These are phyloP conservation scores for Alectoris magna DNA, from an alignment of 2,797 vertebrate genomes.

Conservation along the genomic window DNA sequence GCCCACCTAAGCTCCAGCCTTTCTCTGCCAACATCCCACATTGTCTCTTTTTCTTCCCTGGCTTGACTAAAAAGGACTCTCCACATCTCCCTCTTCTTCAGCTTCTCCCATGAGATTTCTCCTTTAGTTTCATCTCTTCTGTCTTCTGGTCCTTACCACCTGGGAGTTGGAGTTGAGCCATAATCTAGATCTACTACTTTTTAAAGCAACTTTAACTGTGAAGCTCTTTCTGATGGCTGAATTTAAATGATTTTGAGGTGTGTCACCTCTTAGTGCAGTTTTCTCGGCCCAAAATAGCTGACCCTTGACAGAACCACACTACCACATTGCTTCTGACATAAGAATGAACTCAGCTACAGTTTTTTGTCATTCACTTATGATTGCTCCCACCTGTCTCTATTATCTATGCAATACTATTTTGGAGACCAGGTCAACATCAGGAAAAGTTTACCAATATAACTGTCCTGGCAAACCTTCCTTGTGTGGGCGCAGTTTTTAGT, in stretches of 20 bases:
- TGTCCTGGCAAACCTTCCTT: background rate
- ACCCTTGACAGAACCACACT: constrained; percentile 34
- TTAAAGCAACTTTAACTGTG: background rate
- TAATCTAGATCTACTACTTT: background rate
- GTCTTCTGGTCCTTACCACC: constrained; percentile 5
- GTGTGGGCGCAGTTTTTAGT: constrained; percentile 34
- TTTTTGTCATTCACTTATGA: constrained; percentile 29
- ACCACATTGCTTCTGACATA: constrained; percentile 23
- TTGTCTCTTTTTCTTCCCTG: constrained; percentile 5
- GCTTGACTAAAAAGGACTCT: background rate
- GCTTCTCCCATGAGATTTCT: background rate
- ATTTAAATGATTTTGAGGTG: background rate
- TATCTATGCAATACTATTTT: constrained; percentile 55
- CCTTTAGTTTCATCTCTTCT: constrained; percentile 27
- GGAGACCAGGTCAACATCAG: constrained; percentile 43
- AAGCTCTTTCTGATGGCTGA: constrained; percentile 13
- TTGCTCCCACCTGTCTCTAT: constrained; percentile 50
- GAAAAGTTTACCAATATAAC: constrained; percentile 43
- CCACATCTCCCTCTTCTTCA: background rate
- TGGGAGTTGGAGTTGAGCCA: background rate
- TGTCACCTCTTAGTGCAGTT: constrained; percentile 9
- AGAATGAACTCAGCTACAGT: constrained; percentile 51
- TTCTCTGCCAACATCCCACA: constrained; percentile 13
- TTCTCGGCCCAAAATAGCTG: constrained; percentile 33
- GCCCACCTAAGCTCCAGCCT: constrained; percentile 10